Evolutionary conservation across 2,888 invertebrate species (phyloP), one percentile per base, ranked within the genome.

Genomic region (Chrysodeixis includens): DNA sequence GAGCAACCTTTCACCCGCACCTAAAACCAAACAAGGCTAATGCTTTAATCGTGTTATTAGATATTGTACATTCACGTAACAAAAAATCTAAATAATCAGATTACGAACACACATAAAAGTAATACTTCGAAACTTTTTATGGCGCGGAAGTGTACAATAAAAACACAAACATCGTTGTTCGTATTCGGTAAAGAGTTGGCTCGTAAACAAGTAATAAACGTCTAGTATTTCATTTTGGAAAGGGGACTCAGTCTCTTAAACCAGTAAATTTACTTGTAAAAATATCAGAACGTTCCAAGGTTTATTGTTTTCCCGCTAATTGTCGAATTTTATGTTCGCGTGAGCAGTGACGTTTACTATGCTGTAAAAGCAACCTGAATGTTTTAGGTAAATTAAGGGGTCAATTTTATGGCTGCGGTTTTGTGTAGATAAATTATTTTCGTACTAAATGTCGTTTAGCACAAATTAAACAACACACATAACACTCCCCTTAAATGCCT

Each of bases 181-280:
- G 75, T 75, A 78, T 84, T 85, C 74, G 78, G 86, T 87, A 88
- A 89, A 89, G 90, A 91, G 90, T 90, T 89, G 82, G 81, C 85
- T 90, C 90, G 88, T 92, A 91, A 92, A 91, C 92, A 90, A 89
- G 86, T 85, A 86, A 89, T 92, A 91, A 91, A 90, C 80, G 82
- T 86, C 84, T 83, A 86, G 84, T 88, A 86, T 89, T 86, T 90
- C 88, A 88, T 83, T 84, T 85, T 76, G 71, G 74, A 74, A 70
- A 80, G 85, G 85, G 83, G 78, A 82, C 70, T 78, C 71, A 75
- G 71, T 83, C 58, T 79, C 57, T 49, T 46, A 60, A 68, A 77
- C 79, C 85, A 82, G 82, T 88, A 88, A 84, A 89, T 87, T 84
- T 76, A 78, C 83, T 83, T 86, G 86, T 87, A 86, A 89, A 89